Evolutionary conservation across 2,797 vertebrate species (phyloP).

Genomic region (Peromyscus nudipes): DNA sequence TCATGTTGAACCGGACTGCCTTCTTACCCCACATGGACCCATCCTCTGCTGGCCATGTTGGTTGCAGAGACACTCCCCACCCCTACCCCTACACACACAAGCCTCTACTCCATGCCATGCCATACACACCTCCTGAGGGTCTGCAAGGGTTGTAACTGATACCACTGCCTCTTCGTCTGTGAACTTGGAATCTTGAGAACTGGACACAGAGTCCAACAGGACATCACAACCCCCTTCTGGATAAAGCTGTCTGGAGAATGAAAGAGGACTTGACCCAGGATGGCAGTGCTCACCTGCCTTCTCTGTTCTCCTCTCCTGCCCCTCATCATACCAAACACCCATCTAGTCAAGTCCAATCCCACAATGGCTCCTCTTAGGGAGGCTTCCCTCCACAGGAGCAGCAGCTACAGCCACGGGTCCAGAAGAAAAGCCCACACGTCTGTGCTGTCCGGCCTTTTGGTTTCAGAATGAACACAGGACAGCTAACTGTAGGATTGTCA

Average conservation of each 20-base stretch:
- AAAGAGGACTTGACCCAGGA: not conserved
- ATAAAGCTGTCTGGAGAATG: not conserved
- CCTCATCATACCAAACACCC: not conserved
- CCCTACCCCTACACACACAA: not conserved
- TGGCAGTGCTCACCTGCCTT: not conserved
- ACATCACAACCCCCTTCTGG: not conserved
- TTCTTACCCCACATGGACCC: not conserved
- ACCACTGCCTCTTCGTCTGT: not conserved
- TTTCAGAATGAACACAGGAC: not conserved
- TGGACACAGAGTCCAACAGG: not conserved
- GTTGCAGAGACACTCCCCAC: not conserved
- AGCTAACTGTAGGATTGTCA: fast-evolving
- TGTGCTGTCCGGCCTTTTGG: not conserved
- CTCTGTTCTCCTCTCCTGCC: not conserved
- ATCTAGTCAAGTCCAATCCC: constrained; percentile 6
- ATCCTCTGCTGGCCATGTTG: not conserved
- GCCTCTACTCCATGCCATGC: not conserved
- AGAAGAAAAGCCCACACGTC: not conserved
- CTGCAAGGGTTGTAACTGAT: not conserved
- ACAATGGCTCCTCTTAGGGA: not conserved
- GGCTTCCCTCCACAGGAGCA: not conserved
- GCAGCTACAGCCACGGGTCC: not conserved
- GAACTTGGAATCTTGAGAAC: not conserved
- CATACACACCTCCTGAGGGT: not conserved
- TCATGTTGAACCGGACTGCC: not conserved